These are phyloP conservation scores for Lepidostoma basale DNA, from an alignment of 1,140 invertebrate species.

Conservation along the genomic window DNA sequence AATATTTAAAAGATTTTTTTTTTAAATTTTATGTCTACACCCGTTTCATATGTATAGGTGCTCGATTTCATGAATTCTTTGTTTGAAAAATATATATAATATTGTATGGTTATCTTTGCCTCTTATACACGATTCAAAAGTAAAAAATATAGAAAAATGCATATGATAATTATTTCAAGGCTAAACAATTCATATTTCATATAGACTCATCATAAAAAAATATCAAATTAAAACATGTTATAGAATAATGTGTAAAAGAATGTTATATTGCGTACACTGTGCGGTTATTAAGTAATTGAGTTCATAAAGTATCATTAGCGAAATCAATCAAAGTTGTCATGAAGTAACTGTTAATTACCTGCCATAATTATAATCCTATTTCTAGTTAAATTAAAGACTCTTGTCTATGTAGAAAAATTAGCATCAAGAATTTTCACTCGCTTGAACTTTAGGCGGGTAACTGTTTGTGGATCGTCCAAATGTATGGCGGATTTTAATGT, in stretches of 20 bases:
- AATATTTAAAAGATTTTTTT: too few species aligned
- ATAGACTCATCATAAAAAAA: not conserved
- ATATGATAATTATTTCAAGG: not conserved
- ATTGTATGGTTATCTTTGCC: too few species aligned
- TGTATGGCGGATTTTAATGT: too few species aligned
- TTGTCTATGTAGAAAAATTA: not conserved
- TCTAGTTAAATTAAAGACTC: not conserved
- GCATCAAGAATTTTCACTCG: too few species aligned
- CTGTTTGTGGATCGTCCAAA: too few species aligned
- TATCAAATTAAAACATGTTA: not conserved
- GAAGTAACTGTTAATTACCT: conserved; percentile 3
- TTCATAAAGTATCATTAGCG: conserved; percentile 17
- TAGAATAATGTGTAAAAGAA: too few species aligned
- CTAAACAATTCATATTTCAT: not conserved
- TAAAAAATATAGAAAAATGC: not conserved
- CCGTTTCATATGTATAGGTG: too few species aligned
- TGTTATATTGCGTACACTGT: too few species aligned
- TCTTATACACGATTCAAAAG: not conserved
- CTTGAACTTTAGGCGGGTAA: too few species aligned
- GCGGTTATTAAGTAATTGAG: conserved; percentile 1
- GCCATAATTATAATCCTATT: conserved; percentile 11
- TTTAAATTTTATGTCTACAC: too few species aligned
- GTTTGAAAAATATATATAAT: too few species aligned
- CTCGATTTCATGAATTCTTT: too few species aligned
- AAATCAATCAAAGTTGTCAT: conserved; percentile 18